phyloP scores from a whole-genome alignment of 1,140 invertebrate genomes.

The Brachionus asplanchnoidis region DNA sequence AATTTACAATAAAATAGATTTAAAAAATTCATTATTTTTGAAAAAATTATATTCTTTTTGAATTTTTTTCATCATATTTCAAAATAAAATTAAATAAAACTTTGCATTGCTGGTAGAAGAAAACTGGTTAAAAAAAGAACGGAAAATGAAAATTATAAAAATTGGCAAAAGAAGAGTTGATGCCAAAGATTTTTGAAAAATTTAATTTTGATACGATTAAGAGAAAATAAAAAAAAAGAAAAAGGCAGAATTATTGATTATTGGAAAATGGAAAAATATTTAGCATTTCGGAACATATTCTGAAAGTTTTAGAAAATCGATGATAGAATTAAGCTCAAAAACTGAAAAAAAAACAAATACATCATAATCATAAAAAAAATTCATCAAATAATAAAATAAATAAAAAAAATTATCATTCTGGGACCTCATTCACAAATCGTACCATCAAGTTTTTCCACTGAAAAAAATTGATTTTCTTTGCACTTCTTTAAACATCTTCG shows the following conservation, averaged over 20 bases:
- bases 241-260: slow-evolving; percentile 18
- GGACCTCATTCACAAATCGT: neutral
- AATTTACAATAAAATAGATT: too few relatives aligned
- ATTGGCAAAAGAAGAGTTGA: neutral
- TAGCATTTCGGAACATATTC: neutral
- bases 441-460: neutral
- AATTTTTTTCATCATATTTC: too few relatives aligned
- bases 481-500: neutral
- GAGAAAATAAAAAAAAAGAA: neutral
- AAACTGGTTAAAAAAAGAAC: neutral
- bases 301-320: neutral
- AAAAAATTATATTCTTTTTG: too few relatives aligned
- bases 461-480: slow-evolving; percentile 12
- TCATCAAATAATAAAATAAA: neutral
- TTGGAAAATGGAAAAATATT: slow-evolving; percentile 30
- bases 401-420: neutral
- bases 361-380: neutral
- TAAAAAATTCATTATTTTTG: too few relatives aligned
- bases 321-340: neutral
- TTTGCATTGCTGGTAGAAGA: too few relatives aligned
- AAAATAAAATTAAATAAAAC: too few relatives aligned
- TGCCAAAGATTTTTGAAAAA: neutral
- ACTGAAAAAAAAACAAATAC: slow-evolving; percentile 15
- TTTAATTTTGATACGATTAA: neutral
- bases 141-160: neutral